Conservation (phyloP, 2,888 invertebrate genomes). For the Ischnus inquisitorius region DNA sequence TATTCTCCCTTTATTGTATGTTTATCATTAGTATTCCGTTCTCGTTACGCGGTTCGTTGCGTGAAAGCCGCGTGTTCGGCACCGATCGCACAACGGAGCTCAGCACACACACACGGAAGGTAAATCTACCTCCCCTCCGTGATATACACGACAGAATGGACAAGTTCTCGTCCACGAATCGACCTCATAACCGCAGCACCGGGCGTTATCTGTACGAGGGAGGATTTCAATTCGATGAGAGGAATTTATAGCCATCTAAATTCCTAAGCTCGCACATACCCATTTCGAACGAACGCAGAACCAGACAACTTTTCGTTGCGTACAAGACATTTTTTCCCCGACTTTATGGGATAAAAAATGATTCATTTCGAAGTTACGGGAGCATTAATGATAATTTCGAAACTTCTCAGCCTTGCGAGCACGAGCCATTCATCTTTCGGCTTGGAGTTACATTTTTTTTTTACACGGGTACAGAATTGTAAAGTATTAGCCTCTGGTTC, state of each 20-base stretch:
- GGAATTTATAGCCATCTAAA: constrained; percentile 28
- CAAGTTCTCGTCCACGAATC: constrained; percentile 35
- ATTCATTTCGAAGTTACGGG: too few relatives aligned
- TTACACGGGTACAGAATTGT: too few relatives aligned
- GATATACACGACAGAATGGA: constrained; percentile 12
- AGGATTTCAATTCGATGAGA: constrained; percentile 9
- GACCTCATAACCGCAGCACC: constrained; percentile 29
- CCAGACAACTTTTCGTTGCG: background rate
- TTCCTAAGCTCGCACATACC: background rate
- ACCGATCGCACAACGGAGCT: constrained; percentile 36
- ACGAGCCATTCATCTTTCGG: too few relatives aligned
- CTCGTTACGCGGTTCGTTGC: constrained; percentile 66
- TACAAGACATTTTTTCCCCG: background rate
- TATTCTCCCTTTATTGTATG: constrained; percentile 62
- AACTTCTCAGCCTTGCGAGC: too few relatives aligned
- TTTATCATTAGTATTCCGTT: constrained; percentile 72
- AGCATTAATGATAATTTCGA: too few relatives aligned
- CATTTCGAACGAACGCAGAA: background rate
- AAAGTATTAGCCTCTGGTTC: too few relatives aligned
- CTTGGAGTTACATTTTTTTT: too few relatives aligned
- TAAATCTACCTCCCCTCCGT: background rate
- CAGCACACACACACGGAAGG: constrained; percentile 45
- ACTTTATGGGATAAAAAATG: background rate
- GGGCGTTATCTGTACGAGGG: background rate
- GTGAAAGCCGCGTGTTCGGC: constrained; percentile 40